Percentiles rank a stretch among this genome's conserved stretches.
Evolutionary conservation across 2,113 vertebrate species (phyloP).

Genomic region (Todiramphus chloris): DNA sequence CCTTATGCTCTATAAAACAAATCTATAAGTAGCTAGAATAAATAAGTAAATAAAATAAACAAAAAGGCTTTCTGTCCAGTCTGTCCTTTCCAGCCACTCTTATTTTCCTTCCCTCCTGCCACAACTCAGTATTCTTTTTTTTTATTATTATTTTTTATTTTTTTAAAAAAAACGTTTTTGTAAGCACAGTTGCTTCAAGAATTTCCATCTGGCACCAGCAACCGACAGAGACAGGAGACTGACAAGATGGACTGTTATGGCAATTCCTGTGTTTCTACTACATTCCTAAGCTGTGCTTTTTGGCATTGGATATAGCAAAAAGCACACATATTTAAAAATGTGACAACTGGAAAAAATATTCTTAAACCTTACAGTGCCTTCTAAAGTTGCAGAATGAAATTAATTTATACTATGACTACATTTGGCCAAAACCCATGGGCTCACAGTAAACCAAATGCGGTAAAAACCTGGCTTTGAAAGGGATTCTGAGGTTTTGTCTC

Average conservation of each 20-base stretch:
- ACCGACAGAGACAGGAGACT: not conserved
- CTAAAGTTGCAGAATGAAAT: slow-evolving; percentile 64
- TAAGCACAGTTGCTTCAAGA: slow-evolving; percentile 29
- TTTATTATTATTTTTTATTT: slow-evolving; percentile 10
- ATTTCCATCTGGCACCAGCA: slow-evolving; percentile 45
- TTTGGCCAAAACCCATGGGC: slow-evolving; percentile 28
- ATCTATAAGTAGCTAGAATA: not conserved
- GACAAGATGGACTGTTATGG: slow-evolving; percentile 6
- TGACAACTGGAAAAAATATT: slow-evolving; percentile 63
- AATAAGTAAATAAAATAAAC: not conserved
- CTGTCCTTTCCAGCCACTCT: slow-evolving; percentile 3
- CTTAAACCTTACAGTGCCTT: slow-evolving; percentile 45
- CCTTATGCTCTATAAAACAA: not conserved
- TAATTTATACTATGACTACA: slow-evolving; percentile 53
- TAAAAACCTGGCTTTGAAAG: slow-evolving; percentile 39
- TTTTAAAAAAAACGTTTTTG: slow-evolving; percentile 16
- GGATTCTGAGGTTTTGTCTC: slow-evolving; percentile 43
- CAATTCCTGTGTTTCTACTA: slow-evolving; percentile 20
- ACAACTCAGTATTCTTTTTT: slow-evolving; percentile 17
- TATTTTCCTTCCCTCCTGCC: slow-evolving; percentile 17
- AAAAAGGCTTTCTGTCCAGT: not conserved
- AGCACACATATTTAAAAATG: slow-evolving; percentile 39
- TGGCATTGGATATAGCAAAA: not conserved
- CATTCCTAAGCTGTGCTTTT: slow-evolving; percentile 42
- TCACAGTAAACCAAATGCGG: slow-evolving; percentile 32